Conservation (phyloP, 2,113 vertebrate genomes). For the Girardinichthys multiradiatus region DNA sequence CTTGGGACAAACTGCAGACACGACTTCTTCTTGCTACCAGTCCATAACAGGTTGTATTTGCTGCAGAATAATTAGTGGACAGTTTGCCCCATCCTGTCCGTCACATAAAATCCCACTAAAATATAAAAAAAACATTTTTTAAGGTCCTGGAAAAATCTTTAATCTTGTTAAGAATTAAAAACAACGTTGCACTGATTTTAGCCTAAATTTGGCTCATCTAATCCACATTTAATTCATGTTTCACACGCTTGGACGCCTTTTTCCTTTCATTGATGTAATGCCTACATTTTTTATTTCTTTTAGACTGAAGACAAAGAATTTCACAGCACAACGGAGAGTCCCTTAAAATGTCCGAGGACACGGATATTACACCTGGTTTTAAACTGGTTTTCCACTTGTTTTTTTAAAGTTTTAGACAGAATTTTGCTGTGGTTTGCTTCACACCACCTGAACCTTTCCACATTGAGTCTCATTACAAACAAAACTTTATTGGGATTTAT, state of each 20-base stretch:
- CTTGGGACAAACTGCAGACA: no score
- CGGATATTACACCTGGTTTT: no score
- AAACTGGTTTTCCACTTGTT: no score
- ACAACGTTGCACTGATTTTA: neutral
- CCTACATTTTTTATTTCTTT: neutral
- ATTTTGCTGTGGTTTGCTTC: neutral
- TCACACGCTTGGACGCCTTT: neutral
- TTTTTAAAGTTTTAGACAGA: no score
- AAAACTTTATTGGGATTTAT: neutral
- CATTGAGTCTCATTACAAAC: neutral
- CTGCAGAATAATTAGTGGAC: no score
- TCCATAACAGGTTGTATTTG: neutral
- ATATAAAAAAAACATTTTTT: neutral
- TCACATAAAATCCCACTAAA: neutral
- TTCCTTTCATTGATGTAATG: neutral
- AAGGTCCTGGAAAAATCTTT: neutral
- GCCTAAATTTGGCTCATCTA: neutral
- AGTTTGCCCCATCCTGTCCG: no score
- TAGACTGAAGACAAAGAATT: neutral
- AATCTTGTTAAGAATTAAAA: neutral
- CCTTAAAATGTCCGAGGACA: no score
- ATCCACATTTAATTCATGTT: neutral
- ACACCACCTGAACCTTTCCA: neutral
- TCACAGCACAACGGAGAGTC: no score
- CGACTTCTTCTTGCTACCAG: no score